Evolutionary conservation across 2,797 vertebrate species (phyloP), one percentile per base, ranked within the genome.

Genomic region (Gobio occitaniae): DNA sequence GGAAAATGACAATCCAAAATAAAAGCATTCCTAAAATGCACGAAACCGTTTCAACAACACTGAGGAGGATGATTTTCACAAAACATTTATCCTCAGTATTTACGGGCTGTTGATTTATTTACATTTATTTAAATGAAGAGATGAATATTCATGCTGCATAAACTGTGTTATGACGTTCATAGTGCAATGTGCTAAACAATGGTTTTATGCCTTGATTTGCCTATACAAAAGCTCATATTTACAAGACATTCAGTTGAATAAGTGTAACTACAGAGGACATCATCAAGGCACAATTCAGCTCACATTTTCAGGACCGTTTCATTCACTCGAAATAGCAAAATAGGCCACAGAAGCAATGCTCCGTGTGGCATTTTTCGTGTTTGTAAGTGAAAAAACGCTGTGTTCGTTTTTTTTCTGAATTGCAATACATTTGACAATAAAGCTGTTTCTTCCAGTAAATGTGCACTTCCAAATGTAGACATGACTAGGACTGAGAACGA

Each of bases 151-250:
- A 84, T 50, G 75, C 65, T 32, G 65, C 25, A 71, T 79, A 9
- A 79, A 84, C 56, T 11, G 8, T 78, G 9, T 21, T 3, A 29
- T 59, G 16, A 78, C 11, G 44, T 84, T 25, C 29, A 36, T 71
- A 79, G 83, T 79, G 83, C 66, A 71, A 61, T 78, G 75, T 71
- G 75, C 65, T 70, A 8, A 61, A 84, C 83, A 70, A 10, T 32
- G 66, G 13, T 71, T 3, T 70, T 19, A 63, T 76, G 41, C 56
- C 29, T 36, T 17, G 10, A 77, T 63, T 36, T 38, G 65, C 61
- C 63, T 76, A 29, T 83, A 54, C 47, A 66, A 68, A 68, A 69
- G 54, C 80, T 59, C 50, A 29, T 78, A 78, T 78, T 84, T 84
- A 84, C 41, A 85, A 65, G 44, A 85, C 83, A 79, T 80, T 79